Evolutionary conservation across 2,797 vertebrate species (phyloP).

Genomic region (Sparus aurata): DNA sequence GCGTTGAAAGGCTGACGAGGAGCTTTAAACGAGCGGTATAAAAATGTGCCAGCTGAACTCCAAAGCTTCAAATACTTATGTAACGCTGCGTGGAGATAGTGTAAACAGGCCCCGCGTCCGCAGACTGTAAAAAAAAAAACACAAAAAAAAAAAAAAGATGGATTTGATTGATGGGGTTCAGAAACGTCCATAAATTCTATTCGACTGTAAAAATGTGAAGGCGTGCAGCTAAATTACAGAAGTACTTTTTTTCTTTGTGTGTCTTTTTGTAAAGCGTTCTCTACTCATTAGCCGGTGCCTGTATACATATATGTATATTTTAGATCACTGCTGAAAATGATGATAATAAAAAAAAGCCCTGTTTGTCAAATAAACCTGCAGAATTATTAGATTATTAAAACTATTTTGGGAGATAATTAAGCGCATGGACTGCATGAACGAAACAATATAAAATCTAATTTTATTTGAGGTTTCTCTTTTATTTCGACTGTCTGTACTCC

Average conservation of each 20-base stretch:
- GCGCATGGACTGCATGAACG: not conserved
- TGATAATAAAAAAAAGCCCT: too few relatives aligned
- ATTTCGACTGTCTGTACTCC: not conserved
- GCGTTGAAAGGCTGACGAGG: not conserved
- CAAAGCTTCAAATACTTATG: not conserved
- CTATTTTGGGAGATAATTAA: not conserved
- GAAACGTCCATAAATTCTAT: not conserved
- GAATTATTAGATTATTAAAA: not conserved
- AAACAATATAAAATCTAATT: conserved; percentile 1
- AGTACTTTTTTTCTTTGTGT: not conserved
- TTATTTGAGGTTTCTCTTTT: not conserved
- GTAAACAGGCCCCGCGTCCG: not conserved
- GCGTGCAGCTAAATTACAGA: not conserved
- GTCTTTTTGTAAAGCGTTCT: not conserved
- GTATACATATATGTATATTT: not conserved
- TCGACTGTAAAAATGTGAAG: not conserved
- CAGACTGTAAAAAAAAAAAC: not conserved
- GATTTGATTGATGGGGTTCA: not conserved
- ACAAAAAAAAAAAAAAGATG: not conserved
- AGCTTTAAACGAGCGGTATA: conserved; percentile 3
- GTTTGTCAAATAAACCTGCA: not conserved
- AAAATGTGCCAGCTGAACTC: not conserved
- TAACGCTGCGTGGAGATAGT: not conserved
- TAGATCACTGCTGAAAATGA: not conserved
- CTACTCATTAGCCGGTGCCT: not conserved